Conservation (phyloP, 1,140 invertebrate genomes). For the Eupristina koningsbergeri region DNA sequence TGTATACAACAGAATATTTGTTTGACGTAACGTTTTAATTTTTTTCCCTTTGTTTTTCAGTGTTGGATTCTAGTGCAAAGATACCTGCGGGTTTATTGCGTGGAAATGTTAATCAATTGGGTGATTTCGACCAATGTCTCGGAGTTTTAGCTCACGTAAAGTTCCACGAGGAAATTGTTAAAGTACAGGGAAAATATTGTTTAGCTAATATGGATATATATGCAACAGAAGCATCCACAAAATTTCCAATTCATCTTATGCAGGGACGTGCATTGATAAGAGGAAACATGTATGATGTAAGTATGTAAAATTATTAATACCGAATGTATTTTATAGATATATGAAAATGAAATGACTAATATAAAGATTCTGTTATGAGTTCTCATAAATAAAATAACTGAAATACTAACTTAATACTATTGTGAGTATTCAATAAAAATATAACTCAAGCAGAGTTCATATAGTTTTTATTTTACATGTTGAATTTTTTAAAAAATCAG, state of each 20-base stretch:
- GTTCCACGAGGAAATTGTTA: conserved; percentile 70
- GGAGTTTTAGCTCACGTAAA: conserved; percentile 75
- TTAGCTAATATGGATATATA: conserved; percentile 78
- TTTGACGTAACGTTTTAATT: conserved; percentile 26
- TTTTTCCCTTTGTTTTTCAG: too few relatives aligned
- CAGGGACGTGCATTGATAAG: conserved; percentile 77
- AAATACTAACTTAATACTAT: neutral
- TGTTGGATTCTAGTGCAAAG: conserved; percentile 82
- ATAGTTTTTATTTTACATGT: too few relatives aligned
- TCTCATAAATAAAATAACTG: too few relatives aligned
- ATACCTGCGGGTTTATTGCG: conserved; percentile 79
- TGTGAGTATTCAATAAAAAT: too few relatives aligned
- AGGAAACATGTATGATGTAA: conserved; percentile 78
- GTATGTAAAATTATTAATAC: conserved; percentile 58
- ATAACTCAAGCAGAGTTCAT: too few relatives aligned
- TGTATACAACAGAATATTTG: too few relatives aligned
- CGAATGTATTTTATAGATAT: too few relatives aligned
- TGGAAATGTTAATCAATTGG: conserved; percentile 81
- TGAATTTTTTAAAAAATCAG: too few relatives aligned
- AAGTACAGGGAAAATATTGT: conserved; percentile 80
- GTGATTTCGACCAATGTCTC: conserved; percentile 82
- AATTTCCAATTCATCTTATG: conserved; percentile 76
- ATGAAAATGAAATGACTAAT: too few relatives aligned
- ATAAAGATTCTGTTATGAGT: too few relatives aligned
- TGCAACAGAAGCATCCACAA: conserved; percentile 73